phyloP scores from a whole-genome alignment of 2,113 vertebrate species.

The Hippolais icterina region DNA sequence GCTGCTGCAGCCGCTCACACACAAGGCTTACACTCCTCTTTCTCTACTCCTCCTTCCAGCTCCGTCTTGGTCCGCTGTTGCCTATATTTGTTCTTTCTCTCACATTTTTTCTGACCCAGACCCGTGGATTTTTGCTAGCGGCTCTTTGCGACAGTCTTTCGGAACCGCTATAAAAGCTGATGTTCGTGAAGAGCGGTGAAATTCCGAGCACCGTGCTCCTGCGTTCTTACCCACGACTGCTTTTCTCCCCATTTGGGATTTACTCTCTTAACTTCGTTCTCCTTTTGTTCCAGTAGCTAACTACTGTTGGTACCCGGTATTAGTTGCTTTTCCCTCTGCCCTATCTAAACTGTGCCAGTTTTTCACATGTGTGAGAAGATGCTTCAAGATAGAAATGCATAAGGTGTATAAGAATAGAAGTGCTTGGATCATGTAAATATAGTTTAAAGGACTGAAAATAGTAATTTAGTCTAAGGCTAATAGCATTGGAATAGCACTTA shows the following conservation, averaged over 20 bases:
- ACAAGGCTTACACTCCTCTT: accelerated
- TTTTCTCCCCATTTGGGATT: background rate
- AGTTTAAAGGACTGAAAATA: background rate
- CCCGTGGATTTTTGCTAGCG: background rate
- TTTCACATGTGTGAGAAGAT: background rate
- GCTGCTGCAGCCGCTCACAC: background rate
- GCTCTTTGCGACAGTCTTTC: accelerated
- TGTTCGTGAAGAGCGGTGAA: accelerated
- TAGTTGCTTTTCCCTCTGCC: background rate
- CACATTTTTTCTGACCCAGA: accelerated
- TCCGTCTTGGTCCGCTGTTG: too few species aligned
- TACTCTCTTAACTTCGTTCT: background rate
- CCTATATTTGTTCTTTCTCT: too few species aligned
- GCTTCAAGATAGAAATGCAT: background rate
- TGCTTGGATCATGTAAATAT: background rate
- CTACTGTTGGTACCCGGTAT: background rate
- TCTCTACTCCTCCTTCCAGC: too few species aligned
- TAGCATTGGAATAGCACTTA: background rate
- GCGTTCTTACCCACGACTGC: background rate
- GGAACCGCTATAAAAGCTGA: accelerated
- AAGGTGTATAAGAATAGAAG: background rate
- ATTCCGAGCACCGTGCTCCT: accelerated
- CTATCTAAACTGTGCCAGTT: background rate
- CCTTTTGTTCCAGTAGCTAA: background rate
- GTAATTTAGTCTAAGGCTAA: background rate